phyloP scores from a whole-genome alignment of 1,140 invertebrate genomes.

The Bombus confusus region DNA sequence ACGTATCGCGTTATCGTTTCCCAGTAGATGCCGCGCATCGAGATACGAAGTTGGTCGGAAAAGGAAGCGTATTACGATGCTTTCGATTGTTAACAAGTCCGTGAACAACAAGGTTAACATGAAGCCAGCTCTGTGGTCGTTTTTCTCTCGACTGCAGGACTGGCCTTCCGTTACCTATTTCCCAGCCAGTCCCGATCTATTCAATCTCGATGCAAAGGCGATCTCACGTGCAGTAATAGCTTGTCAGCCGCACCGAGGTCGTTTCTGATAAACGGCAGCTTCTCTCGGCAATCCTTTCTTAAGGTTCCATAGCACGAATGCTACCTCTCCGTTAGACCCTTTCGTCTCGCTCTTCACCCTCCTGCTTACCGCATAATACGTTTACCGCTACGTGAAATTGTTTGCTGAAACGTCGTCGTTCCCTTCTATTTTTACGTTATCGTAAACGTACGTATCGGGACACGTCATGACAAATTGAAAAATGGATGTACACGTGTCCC shows the following conservation, averaged over 20 bases:
- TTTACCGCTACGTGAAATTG: slow-evolving; percentile 56
- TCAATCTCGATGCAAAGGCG: slow-evolving; percentile 74
- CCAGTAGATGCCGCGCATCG: background rate
- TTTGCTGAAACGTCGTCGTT: background rate
- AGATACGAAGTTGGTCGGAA: background rate
- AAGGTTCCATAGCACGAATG: slow-evolving; percentile 51
- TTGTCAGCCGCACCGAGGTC: slow-evolving; percentile 67
- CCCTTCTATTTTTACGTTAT: background rate
- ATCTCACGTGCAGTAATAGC: slow-evolving; percentile 72
- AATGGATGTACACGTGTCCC: too few species aligned
- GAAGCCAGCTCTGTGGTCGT: slow-evolving; percentile 42
- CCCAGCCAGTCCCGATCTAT: slow-evolving; percentile 65
- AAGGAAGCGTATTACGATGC: background rate
- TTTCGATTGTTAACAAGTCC: background rate
- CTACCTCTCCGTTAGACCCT: background rate
- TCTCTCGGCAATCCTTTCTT: slow-evolving; percentile 68
- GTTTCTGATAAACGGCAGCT: slow-evolving; percentile 72
- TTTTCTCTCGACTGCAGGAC: slow-evolving; percentile 31
- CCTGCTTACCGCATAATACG: slow-evolving; percentile 50
- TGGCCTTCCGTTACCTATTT: slow-evolving; percentile 62
- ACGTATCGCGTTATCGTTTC: background rate
- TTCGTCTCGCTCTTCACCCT: background rate
- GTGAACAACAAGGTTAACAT: slow-evolving; percentile 49
- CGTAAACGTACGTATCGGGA: background rate
- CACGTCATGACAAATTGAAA: background rate